These are phyloP conservation scores for Oscheius sp. DNA, from an alignment of 1,140 invertebrate species.

Conservation along the genomic window DNA sequence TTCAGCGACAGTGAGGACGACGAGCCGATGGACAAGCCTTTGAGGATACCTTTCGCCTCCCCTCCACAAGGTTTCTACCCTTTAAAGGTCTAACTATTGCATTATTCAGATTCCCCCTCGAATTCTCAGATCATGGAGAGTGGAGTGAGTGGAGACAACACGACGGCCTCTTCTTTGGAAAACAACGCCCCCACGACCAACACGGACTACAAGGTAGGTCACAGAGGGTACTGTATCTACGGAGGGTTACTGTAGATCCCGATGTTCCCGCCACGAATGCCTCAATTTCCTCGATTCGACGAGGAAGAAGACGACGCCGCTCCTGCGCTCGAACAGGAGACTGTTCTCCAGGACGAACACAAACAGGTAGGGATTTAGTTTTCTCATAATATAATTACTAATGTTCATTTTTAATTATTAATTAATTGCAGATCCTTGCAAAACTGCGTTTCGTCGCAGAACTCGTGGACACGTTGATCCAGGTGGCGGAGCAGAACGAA, in stretches of 20 bases:
- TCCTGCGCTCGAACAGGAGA: conserved; percentile 84
- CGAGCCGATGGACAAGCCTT: conserved; percentile 15
- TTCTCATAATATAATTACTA: neutral
- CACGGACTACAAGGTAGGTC: neutral
- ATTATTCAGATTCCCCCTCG: conserved; percentile 47
- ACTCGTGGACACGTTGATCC: conserved; percentile 82
- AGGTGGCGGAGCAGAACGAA: conserved; percentile 73
- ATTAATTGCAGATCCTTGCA: conserved; percentile 68
- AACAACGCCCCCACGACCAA: neutral
- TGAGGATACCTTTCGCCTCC: conserved; percentile 36
- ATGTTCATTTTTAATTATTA: neutral
- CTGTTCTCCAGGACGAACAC: conserved; percentile 85
- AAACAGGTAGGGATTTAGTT: conserved; percentile 74
- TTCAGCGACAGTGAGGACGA: conserved; percentile 25
- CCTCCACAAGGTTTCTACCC: neutral
- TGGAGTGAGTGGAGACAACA: conserved; percentile 39
- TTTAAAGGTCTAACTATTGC: conserved; percentile 9
- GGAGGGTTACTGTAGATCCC: too few species aligned
- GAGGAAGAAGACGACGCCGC: conserved; percentile 33
- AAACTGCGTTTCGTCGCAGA: conserved; percentile 89
- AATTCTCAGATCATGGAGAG: conserved; percentile 52
- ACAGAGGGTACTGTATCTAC: too few species aligned
- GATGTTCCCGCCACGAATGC: neutral
- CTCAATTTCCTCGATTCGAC: conserved; percentile 18
- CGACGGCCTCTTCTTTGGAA: conserved; percentile 35